Evolutionary conservation across 2,888 invertebrate species (phyloP).

Genomic region (Dolichomitus sp.): DNA sequence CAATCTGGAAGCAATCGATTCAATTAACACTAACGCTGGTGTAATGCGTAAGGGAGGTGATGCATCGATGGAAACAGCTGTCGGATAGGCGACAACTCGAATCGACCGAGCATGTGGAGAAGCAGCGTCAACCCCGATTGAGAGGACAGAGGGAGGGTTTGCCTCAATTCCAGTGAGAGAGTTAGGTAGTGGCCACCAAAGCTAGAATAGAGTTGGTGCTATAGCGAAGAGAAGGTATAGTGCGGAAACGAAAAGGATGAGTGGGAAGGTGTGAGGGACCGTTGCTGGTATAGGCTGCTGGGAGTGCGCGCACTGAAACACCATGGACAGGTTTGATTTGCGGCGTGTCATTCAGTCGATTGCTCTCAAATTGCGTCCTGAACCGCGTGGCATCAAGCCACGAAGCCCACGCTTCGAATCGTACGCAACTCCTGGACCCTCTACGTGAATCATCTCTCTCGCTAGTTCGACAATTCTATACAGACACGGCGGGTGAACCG

Average conservation of each 20-base stretch:
- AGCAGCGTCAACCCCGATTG: conserved; percentile 78
- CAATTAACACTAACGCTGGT: conserved; percentile 81
- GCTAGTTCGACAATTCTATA: conserved; percentile 35
- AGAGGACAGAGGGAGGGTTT: conserved; percentile 57
- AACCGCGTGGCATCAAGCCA: conserved; percentile 75
- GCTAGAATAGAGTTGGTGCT: conserved; percentile 60
- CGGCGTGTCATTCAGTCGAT: conserved; percentile 85
- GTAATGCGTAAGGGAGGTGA: conserved; percentile 76
- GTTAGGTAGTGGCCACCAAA: conserved; percentile 10
- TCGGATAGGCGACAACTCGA: conserved; percentile 73
- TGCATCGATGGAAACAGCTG: conserved; percentile 78
- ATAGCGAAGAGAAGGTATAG: conserved; percentile 56
- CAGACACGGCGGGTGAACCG: conserved; percentile 19
- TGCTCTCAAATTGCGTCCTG: conserved; percentile 84
- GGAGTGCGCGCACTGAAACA: conserved; percentile 66
- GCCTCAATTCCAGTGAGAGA: conserved; percentile 49
- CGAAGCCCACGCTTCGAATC: conserved; percentile 60
- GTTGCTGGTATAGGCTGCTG: conserved; percentile 25
- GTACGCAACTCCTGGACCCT: conserved; percentile 24
- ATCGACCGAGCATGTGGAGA: conserved; percentile 73
- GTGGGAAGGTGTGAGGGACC: conserved; percentile 50
- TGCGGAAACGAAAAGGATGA: conserved; percentile 59
- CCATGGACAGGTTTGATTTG: conserved; percentile 83
- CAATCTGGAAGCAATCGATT: conserved; percentile 80
- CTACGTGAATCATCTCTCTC: conserved; percentile 30